phyloP scores from a whole-genome alignment of 2,113 vertebrate genomes.

The Meles meles region DNA sequence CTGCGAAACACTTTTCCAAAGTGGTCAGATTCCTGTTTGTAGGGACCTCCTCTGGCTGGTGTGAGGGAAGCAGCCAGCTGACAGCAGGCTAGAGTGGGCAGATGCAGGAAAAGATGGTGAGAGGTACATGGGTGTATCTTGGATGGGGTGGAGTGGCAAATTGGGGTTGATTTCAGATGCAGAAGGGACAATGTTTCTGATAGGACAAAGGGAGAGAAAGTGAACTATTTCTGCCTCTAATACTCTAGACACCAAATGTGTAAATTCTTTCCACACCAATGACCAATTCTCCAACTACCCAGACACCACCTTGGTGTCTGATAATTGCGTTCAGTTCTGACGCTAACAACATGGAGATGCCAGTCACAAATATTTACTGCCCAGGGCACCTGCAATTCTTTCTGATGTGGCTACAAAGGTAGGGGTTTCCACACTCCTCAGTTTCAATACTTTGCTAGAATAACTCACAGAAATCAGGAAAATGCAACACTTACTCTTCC shows the following conservation, averaged over 20 bases:
- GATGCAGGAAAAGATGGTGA: neutral
- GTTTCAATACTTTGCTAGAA: neutral
- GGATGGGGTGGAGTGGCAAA: neutral
- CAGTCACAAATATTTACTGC: neutral
- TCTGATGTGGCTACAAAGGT: too few relatives aligned
- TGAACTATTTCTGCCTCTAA: neutral
- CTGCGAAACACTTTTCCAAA: neutral
- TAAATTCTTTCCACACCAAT: neutral
- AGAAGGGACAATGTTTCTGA: neutral
- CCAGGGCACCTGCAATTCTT: neutral
- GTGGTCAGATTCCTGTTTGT: neutral
- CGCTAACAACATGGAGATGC: too few relatives aligned
- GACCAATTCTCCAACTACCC: neutral
- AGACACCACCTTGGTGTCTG: neutral
- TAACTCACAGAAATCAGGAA: neutral
- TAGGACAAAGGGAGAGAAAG: neutral
- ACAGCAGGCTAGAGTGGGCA: neutral
- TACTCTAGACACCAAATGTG: neutral
- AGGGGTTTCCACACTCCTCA: neutral
- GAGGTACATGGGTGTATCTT: neutral
- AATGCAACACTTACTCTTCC: neutral
- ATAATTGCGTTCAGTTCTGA: neutral
- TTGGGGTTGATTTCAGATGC: neutral
- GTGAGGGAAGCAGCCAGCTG: neutral
- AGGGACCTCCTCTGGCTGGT: neutral